phyloP scores from a whole-genome alignment of 2,888 invertebrate species.

The Lottia gigantea region DNA sequence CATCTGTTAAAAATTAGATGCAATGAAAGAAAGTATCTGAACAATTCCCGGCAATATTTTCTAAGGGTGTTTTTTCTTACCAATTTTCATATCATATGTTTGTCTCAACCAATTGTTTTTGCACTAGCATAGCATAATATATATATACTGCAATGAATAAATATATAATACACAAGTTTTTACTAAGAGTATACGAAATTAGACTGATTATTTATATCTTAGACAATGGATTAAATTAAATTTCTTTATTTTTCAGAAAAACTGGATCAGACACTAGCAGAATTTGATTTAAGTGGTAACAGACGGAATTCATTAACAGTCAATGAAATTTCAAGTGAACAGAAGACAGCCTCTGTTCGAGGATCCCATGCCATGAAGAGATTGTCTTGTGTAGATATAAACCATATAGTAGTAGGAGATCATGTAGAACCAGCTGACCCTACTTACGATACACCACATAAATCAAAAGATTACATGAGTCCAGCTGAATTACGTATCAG shows the following conservation, averaged over 20 bases:
- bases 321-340: conserved; percentile 40
- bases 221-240: too few relatives aligned
- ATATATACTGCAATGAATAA: too few relatives aligned
- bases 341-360: conserved; percentile 89
- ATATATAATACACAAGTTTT: too few relatives aligned
- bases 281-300: conserved; percentile 45
- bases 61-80: too few relatives aligned
- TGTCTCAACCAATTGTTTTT: too few relatives aligned
- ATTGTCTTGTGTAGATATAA: conserved; percentile 53
- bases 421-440: conserved; percentile 19
- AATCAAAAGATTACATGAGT: conserved; percentile 39
- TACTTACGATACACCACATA: conserved; percentile 21
- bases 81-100: too few relatives aligned
- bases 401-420: conserved; percentile 33
- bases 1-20: too few relatives aligned
- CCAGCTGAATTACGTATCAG: conserved; percentile 50
- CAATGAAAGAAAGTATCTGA: too few relatives aligned
- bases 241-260: conserved; percentile 52
- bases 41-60: too few relatives aligned
- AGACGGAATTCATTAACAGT: conserved; percentile 28
- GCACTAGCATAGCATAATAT: too few relatives aligned
- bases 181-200: too few relatives aligned
- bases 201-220: too few relatives aligned
- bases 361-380: conserved; percentile 74
- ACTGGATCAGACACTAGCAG: conserved; percentile 62